Evolutionary conservation across 2,113 vertebrate genomes (phyloP).

Genomic region (Tupaia tana): DNA sequence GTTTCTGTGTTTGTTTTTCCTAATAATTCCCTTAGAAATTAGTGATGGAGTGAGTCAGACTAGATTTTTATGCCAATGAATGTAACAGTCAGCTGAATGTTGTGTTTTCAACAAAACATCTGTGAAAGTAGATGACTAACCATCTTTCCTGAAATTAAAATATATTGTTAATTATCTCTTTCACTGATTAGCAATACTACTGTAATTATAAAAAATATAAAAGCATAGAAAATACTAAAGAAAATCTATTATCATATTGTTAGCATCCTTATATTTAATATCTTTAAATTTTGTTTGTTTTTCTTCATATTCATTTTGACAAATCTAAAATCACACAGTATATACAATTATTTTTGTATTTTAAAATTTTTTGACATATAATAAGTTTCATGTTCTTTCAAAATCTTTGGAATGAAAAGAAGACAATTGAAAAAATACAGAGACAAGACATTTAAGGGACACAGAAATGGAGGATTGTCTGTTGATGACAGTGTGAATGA

Average conservation of each 20-base stretch:
- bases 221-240: not conserved
- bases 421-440: too few species aligned
- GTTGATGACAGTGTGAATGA: too few species aligned
- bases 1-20: not conserved
- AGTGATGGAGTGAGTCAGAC: not conserved
- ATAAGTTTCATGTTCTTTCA: not conserved
- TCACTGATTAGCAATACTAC: not conserved
- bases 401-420: not conserved
- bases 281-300: not conserved
- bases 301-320: not conserved
- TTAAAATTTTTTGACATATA: not conserved
- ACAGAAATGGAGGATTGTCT: too few species aligned
- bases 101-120: not conserved
- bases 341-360: not conserved
- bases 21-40: not conserved
- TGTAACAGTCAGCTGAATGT: not conserved
- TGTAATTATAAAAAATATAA: not conserved
- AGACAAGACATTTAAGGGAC: too few species aligned
- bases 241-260: not conserved
- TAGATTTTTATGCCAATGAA: not conserved
- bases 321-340: not conserved
- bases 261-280: not conserved
- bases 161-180: not conserved
- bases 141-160: not conserved
- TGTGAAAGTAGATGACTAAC: not conserved